Evolutionary conservation across 2,888 invertebrate genomes (phyloP).

Genomic region (Nemurella pictetii): DNA sequence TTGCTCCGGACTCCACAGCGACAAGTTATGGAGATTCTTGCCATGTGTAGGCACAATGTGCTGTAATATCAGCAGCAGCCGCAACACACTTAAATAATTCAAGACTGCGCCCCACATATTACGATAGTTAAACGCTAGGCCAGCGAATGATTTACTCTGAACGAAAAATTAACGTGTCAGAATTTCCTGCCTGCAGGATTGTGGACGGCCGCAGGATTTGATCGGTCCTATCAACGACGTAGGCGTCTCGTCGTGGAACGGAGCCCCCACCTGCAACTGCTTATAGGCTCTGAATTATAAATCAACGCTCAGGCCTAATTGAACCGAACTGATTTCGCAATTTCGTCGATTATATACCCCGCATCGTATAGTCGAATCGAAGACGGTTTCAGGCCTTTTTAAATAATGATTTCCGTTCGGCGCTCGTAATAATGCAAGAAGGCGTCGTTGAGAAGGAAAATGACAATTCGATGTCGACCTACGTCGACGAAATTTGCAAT

Average conservation of each 20-base stretch:
- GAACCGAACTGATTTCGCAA: neutral
- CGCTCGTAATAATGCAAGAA: neutral
- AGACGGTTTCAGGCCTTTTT: neutral
- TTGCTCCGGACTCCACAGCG: neutral
- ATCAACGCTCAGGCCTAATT: neutral
- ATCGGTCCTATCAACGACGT: neutral
- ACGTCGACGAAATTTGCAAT: neutral
- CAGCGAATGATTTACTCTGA: neutral
- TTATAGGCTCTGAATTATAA: neutral
- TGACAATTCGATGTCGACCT: neutral
- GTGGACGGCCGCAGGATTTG: neutral
- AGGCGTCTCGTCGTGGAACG: neutral
- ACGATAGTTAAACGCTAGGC: neutral
- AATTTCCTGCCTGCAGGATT: neutral
- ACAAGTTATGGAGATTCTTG: constrained; percentile 8
- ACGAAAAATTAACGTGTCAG: neutral
- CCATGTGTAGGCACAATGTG: neutral
- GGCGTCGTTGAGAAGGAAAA: neutral
- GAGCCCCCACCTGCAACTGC: neutral
- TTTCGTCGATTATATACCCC: neutral
- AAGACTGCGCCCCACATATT: neutral
- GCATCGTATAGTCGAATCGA: neutral
- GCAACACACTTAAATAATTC: neutral
- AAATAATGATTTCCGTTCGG: neutral
- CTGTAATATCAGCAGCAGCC: neutral